Base-by-base conservation (phyloP, 2,797 vertebrate genomes). In the Esox masquinongy region DNA sequence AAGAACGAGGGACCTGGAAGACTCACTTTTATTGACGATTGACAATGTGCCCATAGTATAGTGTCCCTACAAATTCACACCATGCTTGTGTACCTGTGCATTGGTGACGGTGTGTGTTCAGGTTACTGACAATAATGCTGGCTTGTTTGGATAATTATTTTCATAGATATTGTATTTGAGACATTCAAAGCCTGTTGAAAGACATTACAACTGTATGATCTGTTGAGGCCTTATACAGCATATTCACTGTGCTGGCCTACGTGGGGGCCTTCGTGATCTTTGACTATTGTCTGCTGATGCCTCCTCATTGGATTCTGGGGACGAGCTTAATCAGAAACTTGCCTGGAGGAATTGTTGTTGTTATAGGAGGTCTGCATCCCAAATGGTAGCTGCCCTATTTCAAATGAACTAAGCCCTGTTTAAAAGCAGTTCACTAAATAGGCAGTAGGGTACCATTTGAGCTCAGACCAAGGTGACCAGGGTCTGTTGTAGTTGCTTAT, bases 1-100 rank as follows among this genome's bases (percentile, higher is more conserved):
- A 98, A 92, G 87, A 98, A 96, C 29, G 97, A 99, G 89, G 97
- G 98, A 1, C 97, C 97, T 0, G 96, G 97, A 4, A 94, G 97
- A 71, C 82, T 99, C 53, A 98, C 96, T 0, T 99, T 99, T 82
- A 89, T 92, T 15, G 97, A 99, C 36, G 98, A 99, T 75, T 99
- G 86, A 97, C 16, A 47, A 56, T 1, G 1, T 24, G 68, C 50
- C 34, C 15, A 24, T 22, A 29, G 3, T 1, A 75, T 76, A 24
- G 22, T 74, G 75, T 73, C 51, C 84, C 82, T 66, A 8, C 22
- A 26, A 6, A 70, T 14, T 6, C 39, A 70, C 26, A 17, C 2
- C 26, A 34, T 70, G 68, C 22, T 24, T 70, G 22, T 7, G 24
- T 70, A 49, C 22, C 43, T 50, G 24, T 26, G 43, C 26, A 26